These are phyloP conservation scores for Pandemis heparana DNA, from an alignment of 2,888 invertebrate genomes.

Conservation along the genomic window DNA sequence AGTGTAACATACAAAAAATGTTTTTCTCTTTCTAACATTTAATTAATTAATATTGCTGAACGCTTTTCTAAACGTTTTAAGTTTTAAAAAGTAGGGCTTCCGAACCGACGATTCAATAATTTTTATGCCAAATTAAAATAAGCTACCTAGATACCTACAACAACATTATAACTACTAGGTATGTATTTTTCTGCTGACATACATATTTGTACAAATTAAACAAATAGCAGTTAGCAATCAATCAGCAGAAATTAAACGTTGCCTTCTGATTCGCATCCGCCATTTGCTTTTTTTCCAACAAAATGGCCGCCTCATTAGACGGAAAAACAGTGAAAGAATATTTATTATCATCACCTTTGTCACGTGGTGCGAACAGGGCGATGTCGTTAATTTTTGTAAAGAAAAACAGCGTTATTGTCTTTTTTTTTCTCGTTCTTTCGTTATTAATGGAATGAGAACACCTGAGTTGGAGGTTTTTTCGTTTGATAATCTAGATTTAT, in stretches of 20 bases:
- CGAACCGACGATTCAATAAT: no score
- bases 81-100: no score
- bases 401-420: slow-evolving; percentile 24
- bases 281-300: slow-evolving; percentile 32
- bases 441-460: slow-evolving; percentile 36
- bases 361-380: slow-evolving; percentile 33
- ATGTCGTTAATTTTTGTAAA: slow-evolving; percentile 36
- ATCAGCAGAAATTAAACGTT: slow-evolving; percentile 37
- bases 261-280: slow-evolving; percentile 32
- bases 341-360: slow-evolving; percentile 35
- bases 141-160: not conserved
- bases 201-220: not conserved
- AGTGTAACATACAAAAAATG: no score
- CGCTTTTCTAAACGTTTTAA: no score
- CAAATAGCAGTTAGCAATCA: slow-evolving; percentile 24
- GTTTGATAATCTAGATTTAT: slow-evolving; percentile 35
- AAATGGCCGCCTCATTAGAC: slow-evolving; percentile 40
- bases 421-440: slow-evolving; percentile 28
- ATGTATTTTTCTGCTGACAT: not conserved
- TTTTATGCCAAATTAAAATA: no score
- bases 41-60: no score
- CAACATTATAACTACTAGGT: not conserved
- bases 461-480: slow-evolving; percentile 29
- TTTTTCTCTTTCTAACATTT: no score
- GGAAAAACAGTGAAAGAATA: slow-evolving; percentile 28